Base-by-base conservation (phyloP, 2,888 invertebrate genomes). In the Perizoma flavofasciatum region DNA sequence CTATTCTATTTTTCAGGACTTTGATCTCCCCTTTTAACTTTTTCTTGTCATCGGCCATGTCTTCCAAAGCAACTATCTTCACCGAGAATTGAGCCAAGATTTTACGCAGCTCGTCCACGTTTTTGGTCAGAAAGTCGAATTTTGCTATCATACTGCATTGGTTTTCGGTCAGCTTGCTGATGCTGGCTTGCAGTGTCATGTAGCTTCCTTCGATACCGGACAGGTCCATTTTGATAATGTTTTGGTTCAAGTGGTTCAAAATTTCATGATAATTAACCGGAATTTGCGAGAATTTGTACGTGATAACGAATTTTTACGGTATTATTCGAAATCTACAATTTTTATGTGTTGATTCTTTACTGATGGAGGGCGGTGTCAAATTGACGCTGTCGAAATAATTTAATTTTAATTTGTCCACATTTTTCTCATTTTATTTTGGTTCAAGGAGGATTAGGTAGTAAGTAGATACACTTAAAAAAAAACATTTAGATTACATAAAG, bases 51-150 rank as follows among this genome's bases (percentile, higher is more conserved):
- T 68, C 62, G 0, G 74, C 67, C 0, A 75, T 65, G 1, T 88
- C 85, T 65, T 89, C 89, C 9, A 89, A 64, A 6, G 68, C 55
- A 0, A 67, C 55, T 1, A 89, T 68, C 65, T 86, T 90, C 0
- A 85, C 88, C 0, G 86, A 72, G 34, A 86, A 75, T 41, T 82
- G 77, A 0, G 66, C 46, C 1, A 88, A 5, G 1, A 77, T 66
- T 45, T 77, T 82, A 4, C 74, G 74, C 5, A 90, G 51, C 0
- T 85, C 87, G 0, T 89, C 86, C 0, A 89, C 83, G 62, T 79
- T 85, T 57, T 77, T 82, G 2, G 73, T 71, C 32, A 91, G 59
- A 3, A 66, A 63, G 34, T 89, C 88, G 50, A 88, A 86, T 77
- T 89, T 89, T 0, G 61, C 57, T 33, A 84, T 49, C 7, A 89